Base-by-base conservation (phyloP, 1,140 invertebrate species). In the Ridgeia piscesae region DNA sequence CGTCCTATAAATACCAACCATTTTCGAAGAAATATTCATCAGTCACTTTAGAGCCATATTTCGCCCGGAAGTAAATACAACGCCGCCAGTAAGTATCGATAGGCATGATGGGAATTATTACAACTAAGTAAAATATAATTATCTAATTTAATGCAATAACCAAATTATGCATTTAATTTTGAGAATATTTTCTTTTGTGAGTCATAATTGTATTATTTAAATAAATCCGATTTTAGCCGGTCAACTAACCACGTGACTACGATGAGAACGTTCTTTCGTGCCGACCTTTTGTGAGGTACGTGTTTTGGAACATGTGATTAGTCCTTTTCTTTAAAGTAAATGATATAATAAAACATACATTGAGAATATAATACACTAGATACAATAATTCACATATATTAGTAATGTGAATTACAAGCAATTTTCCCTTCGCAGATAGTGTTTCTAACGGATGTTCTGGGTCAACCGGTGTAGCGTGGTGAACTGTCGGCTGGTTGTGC, bases 21-120 rank as follows among this genome's bases (percentile, higher is more conserved):
- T 77, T 77, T 77, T 77, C 58, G 58, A 77, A 77, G 58, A 77
- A 77, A 77, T 77, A 77, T 77, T 77, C 58, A 77, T 77, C 58
- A 77, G 58, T 77, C 27, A 77, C 58, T 77, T 77, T 77, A 77
- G 17, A 77, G 58, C 58, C 58, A 77, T 77, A 77, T 77, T 77
- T 77, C 27, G 58, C 58, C 58, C 58, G 58, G 58, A 77, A 77
- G 58, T 77, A 77, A 77, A 77, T 77, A 77, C 27, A 17, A 21
- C 58, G 58, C 58, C 58, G 58, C 58, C 58, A 77, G 58, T 77
- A 77, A 77, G 27, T 77, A 77, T 31, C 58, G 58, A 77, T 77
- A 77, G 11, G 58, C 58, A 77, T 21, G 58, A 77, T 77, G 58
- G 58, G 58, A 77, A 77, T 21, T 27, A 77, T 77, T 77, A 77